Conservation (phyloP, 2,113 vertebrate genomes). For the Electrona antarctica region DNA sequence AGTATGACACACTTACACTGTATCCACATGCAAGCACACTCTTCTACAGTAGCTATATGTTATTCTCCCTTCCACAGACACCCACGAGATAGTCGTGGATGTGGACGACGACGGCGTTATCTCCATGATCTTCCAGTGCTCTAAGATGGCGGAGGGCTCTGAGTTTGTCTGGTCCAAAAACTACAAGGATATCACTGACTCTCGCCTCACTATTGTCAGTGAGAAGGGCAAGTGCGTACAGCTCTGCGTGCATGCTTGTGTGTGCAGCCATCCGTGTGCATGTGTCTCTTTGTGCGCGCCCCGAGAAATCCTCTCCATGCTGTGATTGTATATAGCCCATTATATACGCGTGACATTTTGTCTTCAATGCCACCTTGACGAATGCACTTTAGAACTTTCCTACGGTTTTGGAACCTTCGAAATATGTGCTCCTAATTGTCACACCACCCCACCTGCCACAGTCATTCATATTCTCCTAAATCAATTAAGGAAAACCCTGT, state of each 20-base stretch:
- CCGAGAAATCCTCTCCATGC: no score
- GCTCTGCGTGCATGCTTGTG: background rate
- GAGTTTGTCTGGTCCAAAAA: constrained; percentile 96
- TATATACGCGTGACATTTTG: background rate
- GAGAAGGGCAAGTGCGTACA: constrained; percentile 86
- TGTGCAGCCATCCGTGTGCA: no score
- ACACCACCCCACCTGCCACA: background rate
- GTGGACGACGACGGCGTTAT: constrained; percentile 97
- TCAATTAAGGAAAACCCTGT: no score
- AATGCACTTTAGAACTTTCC: no score
- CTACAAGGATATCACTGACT: constrained; percentile 86
- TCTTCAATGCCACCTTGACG: no score
- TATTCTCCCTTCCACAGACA: constrained; percentile 77
- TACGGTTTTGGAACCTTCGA: background rate
- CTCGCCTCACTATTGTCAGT: constrained; percentile 83
- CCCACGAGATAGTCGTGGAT: constrained; percentile 88
- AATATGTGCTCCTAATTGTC: no score
- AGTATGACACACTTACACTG: background rate
- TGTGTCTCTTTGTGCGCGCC: background rate
- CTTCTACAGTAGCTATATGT: background rate
- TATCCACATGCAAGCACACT: background rate
- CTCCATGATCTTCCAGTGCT: constrained; percentile 94
- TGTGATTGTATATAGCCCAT: no score
- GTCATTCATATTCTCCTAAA: background rate
- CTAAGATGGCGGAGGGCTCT: constrained; percentile 87